Base-by-base conservation (phyloP, 2,113 vertebrate genomes). In the Oreochromis spilurus region DNA sequence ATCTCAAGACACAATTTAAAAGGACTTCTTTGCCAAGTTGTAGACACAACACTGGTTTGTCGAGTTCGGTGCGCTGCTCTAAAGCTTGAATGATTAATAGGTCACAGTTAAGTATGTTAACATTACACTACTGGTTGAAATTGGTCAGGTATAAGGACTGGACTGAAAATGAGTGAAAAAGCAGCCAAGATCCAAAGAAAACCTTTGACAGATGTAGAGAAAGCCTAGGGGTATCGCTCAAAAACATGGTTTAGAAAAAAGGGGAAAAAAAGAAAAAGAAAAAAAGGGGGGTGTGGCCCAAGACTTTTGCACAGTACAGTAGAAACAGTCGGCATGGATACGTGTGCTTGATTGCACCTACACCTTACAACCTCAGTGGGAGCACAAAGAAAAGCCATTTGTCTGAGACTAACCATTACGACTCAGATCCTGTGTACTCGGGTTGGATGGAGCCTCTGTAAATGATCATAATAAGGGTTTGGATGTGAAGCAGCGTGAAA, bases 231-330 rank as follows among this genome's bases (percentile, higher is more conserved):
- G 21, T 17, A 48, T 48, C 6, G 2, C 40, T 48, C 5, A 17
- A 72, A 17, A 72, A 2, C 40, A 48, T 13, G 60, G 21, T 72
- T 72, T 38, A 65, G 34, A 65, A 36, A 65, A 62, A 62, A 36
- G 58, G 31, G 7, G 36, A 0, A n/a, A 65, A n/a, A 65, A 12
- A 5, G 1, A 62, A 11, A 62, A 34, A 2, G 1, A 1, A 17
- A 4, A n/a, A 31, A 6, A 0, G 16, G 57, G 1, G 6, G 0
- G 2, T 57, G 54, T 57, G 54, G 29, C 16, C 16, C 17, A 45
- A 75, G 43, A 75, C 9, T 75, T 75, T 12, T 50, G 43, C 70
- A 31, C 43, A 50, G 16, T 19, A 5, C 24, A 0, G 43, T 50
- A 75, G 6, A 50, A 75, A 50, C 24, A 31, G 26, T 29, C 6